Base-by-base conservation (phyloP, 2,113 vertebrate species). In the Archilochus colubris region DNA sequence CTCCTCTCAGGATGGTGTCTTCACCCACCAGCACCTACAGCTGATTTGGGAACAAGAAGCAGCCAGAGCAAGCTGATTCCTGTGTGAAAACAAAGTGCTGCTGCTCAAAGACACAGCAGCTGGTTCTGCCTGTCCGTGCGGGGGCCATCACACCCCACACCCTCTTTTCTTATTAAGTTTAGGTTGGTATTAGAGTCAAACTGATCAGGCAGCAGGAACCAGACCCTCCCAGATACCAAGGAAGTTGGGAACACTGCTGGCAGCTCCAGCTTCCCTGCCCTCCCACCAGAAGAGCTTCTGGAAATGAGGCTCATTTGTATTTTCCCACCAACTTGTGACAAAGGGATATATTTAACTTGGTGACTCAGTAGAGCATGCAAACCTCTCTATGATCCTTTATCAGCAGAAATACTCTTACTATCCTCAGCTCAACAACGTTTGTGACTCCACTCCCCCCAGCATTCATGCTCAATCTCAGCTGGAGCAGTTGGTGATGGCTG, bases 391-490 rank as follows among this genome's bases (percentile, higher is more conserved):
- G 2, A 88, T 15, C 82, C 92, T 67, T 58, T 15, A 78, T 81
- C 92, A 88, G 86, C 89, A 94, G 61, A 88, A 84, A 92, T 31
- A 78, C 55, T 54, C 75, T 76, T 78, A 78, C 83, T 91, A 63
- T 63, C 80, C 83, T 82, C 75, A 67, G 59, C 74, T 55, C 74
- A 53, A n/a, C 87, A 58, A 48, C 48, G 58, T 67, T 64, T 44
- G 57, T 15, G 50, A 14, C 3, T 53, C 33, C 40, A 40, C 40
- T 40, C 40, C 40, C 40, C 61, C 33, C 51, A 44, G 75, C 67
- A 59, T 28, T 54, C 2, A 1, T 10, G 50, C 50, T 80, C 73
- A 28, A 23, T 27, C 74, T 68, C 89, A 77, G 74, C 44, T 5
- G 3, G 59, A 76, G 51, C 5, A 2, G 43, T 18, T 62, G 43